These are phyloP conservation scores for Brachypodius melanocephalos DNA, from an alignment of 2,113 vertebrate species.

Conservation along the genomic window DNA sequence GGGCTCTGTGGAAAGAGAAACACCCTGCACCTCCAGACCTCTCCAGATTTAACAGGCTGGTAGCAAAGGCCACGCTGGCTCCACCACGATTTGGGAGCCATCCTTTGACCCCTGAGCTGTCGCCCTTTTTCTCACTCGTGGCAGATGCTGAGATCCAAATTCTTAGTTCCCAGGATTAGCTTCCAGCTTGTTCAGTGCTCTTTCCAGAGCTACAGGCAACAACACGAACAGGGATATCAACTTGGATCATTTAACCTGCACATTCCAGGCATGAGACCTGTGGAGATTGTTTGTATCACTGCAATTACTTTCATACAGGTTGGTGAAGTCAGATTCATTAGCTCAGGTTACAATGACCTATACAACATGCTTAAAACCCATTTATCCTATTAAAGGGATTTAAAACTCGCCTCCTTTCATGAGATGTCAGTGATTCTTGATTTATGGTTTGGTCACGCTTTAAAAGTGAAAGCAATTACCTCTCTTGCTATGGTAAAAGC, in stretches of 20 bases:
- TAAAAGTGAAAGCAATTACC: slow-evolving; percentile 26
- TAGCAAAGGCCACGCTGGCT: neutral
- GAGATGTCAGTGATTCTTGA: neutral
- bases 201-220: neutral
- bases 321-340: slow-evolving; percentile 32
- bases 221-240: neutral
- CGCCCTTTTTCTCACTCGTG: neutral
- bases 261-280: neutral
- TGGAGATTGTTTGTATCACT: neutral
- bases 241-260: neutral
- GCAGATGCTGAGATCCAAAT: neutral
- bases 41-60: neutral
- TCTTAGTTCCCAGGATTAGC: neutral
- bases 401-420: neutral
- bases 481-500: neutral
- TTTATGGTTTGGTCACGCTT: slow-evolving; percentile 1
- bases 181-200: neutral
- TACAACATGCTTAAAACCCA: slow-evolving; percentile 26
- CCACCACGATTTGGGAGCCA: neutral
- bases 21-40: neutral
- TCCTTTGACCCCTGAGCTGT: neutral
- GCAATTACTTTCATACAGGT: neutral
- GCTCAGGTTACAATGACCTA: slow-evolving; percentile 50
- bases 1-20: neutral
- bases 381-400: slow-evolving; percentile 39